Percentiles rank a stretch among this genome's conserved stretches.
Evolutionary conservation across 2,113 vertebrate species (phyloP).

Genomic region (Gambusia holbrooki): DNA sequence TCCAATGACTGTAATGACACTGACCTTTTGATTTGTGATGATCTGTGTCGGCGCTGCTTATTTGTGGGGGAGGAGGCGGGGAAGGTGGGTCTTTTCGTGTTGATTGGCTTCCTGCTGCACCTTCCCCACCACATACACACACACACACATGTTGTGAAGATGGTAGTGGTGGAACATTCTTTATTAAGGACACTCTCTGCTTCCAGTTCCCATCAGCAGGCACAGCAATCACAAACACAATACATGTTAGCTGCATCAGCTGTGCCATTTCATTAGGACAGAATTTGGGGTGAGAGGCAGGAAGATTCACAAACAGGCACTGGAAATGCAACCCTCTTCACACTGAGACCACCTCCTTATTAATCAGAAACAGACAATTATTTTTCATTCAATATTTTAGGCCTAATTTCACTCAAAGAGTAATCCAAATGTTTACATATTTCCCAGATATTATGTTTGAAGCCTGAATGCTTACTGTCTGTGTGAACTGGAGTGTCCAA

Average conservation of each 20-base stretch:
- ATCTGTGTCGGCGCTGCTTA: slow-evolving; percentile 68
- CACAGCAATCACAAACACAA: slow-evolving; percentile 74
- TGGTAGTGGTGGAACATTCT: slow-evolving; percentile 27
- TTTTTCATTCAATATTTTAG: slow-evolving; percentile 38
- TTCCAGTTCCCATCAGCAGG: slow-evolving; percentile 53
- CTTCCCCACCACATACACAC: background rate
- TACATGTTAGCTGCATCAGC: slow-evolving; percentile 62
- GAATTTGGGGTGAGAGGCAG: slow-evolving; percentile 32
- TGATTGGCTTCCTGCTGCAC: slow-evolving; percentile 74
- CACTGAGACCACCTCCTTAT: background rate
- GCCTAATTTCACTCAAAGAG: slow-evolving; percentile 12
- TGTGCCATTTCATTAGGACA: slow-evolving; percentile 60
- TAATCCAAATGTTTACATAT: slow-evolving; percentile 29
- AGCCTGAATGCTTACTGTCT: slow-evolving; percentile 22
- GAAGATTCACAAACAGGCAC: slow-evolving; percentile 17
- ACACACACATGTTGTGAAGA: slow-evolving; percentile 21
- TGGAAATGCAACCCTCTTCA: background rate
- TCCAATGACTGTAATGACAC: slow-evolving; percentile 74
- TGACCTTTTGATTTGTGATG: slow-evolving; percentile 81
- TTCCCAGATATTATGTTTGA: slow-evolving; percentile 20
- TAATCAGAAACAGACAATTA: slow-evolving; percentile 4
- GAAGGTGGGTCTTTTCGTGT: slow-evolving; percentile 58
- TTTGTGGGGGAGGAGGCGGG: slow-evolving; percentile 37
- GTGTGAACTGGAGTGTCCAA: slow-evolving; percentile 39
- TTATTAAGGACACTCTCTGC: slow-evolving; percentile 66